Evolutionary conservation across 2,797 vertebrate genomes (phyloP), one percentile per base, ranked within the genome.

Genomic region (Gymnodraco acuticeps): DNA sequence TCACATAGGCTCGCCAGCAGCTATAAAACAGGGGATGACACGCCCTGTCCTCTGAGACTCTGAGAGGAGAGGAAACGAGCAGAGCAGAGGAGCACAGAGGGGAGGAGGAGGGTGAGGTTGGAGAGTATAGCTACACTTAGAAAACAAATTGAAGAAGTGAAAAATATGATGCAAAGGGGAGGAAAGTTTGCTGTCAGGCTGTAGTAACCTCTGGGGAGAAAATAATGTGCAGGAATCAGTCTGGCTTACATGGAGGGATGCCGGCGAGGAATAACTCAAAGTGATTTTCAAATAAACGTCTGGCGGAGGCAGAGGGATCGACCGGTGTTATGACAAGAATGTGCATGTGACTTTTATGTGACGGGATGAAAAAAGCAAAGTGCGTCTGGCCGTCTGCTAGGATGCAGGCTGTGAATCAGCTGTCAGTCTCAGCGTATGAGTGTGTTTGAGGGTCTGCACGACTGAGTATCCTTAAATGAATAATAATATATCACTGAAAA

Each of bases 1-100:
- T 92, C 87, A 92, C 79, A 75, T 76, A 81, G 79, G 78, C 84
- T 85, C 78, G 90, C 87, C 91, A 94, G 87, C 81, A 33, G 76
- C 88, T 53, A 83, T 93, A 93, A 95, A 94, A 89, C 84, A 88
- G 76, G 67, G 70, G 46, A 75, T 17, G 81, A 88, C 87, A 88
- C 78, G 15, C 82, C 89, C 88, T 80, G 62, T 80, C 71, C 58
- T 81, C 73, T 27, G 83, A 76, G 75, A 84, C 68, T 84, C 64
- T 41, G 66, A 17, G 52, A 59, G 46, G 73, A 70, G 64, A 82
- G 83, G 81, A 84, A 70, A 80, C 13, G 69, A 82, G 77, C 31
- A 5, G 60, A 80, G 74, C 64, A 82, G 73, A 82, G 70, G n/a
- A 48, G 62, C n/a, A 4, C 15, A 41, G 62, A 46, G 13, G 55